A percentile compares a stretch with the other conserved stretches of the same genome.
phyloP scores from a whole-genome alignment of 2,888 invertebrate genomes.

The Rotaria macrura region DNA sequence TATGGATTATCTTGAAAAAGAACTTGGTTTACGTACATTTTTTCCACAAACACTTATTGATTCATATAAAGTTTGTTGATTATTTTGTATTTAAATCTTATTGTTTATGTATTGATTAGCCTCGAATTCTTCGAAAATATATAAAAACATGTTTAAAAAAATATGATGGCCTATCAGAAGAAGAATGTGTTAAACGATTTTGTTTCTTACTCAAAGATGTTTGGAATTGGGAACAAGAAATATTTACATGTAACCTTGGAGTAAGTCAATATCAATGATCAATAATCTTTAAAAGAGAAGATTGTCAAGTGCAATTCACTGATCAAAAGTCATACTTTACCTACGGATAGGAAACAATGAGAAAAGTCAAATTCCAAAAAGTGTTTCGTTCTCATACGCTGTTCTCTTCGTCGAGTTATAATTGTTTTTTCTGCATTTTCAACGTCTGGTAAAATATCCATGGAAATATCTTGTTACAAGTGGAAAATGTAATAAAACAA shows the following conservation, averaged over 20 bases:
- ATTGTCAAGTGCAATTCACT: no score
- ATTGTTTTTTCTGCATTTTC: no score
- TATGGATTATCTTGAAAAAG: conserved; percentile 84
- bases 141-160: conserved; percentile 87
- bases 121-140: conserved; percentile 69
- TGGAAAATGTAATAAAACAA: no score
- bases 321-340: no score
- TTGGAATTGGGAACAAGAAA: conserved; percentile 79
- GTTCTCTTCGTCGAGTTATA: no score
- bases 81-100: neutral
- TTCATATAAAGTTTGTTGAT: conserved; percentile 63
- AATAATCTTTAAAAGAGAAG: no score
- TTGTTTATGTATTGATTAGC: conserved; percentile 39
- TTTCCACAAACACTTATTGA: conserved; percentile 76
- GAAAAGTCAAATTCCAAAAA: no score
- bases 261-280: conserved; percentile 51
- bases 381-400: no score
- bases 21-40: conserved; percentile 84
- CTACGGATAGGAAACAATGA: no score
- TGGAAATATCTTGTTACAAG: no score
- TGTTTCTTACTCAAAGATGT: conserved; percentile 74
- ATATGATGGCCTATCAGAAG: conserved; percentile 62
- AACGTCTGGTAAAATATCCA: no score
- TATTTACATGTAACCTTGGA: conserved; percentile 82
- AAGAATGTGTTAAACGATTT: conserved; percentile 77